These are phyloP conservation scores for Brotula barbata DNA, from an alignment of 2,797 vertebrate genomes.

Conservation along the genomic window DNA sequence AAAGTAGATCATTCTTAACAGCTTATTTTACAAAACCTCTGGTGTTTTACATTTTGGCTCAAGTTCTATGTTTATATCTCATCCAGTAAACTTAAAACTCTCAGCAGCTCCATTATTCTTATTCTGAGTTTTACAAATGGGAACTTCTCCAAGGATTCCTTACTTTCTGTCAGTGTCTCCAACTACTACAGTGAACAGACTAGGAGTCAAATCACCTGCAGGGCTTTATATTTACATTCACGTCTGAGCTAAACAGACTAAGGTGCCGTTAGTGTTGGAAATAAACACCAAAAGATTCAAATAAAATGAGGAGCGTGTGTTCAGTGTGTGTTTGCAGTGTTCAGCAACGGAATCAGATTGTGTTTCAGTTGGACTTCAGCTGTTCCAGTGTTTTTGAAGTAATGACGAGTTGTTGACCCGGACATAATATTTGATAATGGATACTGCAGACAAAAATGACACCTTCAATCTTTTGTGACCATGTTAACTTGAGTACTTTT, in stretches of 20 bases:
- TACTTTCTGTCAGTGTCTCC: conserved; percentile 12
- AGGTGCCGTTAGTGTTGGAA: conserved; percentile 34
- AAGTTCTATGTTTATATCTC: background rate
- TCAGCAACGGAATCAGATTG: too few species aligned
- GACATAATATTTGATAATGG: too few species aligned
- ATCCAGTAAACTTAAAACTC: conserved; percentile 15
- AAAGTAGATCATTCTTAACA: conserved; percentile 36
- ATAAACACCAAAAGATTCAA: conserved; percentile 17
- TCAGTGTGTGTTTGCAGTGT: too few species aligned
- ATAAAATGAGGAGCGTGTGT: too few species aligned
- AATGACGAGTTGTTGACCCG: too few species aligned
- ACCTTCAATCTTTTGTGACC: too few species aligned
- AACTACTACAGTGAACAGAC: background rate
- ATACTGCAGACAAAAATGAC: too few species aligned
- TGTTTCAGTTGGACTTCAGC: too few species aligned
- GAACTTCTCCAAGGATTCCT: background rate
- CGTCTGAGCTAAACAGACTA: conserved; percentile 37
- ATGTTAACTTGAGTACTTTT: too few species aligned
- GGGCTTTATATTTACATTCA: conserved; percentile 22
- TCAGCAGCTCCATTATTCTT: conserved; percentile 53
- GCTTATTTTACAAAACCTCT: conserved; percentile 64
- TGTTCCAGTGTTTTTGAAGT: too few species aligned
- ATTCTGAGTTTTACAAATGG: conserved; percentile 16
- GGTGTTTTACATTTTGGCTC: conserved; percentile 20
- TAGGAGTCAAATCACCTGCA: conserved; percentile 51